Conservation (phyloP, 1,140 invertebrate species). For the Platorchestia sp. region DNA sequence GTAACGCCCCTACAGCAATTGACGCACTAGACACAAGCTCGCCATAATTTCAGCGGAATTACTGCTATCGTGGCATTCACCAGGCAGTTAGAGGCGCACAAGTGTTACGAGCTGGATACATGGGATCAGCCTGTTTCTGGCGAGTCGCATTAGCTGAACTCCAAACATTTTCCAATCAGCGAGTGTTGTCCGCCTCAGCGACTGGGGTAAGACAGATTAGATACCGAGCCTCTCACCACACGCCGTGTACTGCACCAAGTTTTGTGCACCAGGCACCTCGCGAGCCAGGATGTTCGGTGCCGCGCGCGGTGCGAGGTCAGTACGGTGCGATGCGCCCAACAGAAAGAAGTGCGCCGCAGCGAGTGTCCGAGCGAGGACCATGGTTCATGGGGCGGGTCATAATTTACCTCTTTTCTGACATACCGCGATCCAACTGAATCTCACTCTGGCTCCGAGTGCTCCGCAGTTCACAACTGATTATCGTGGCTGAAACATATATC, state of each 20-base stretch:
- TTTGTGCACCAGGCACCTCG: background rate
- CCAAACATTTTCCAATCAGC: no score
- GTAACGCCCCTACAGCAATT: no score
- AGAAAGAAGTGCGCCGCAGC: background rate
- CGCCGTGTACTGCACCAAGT: background rate
- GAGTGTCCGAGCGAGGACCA: background rate
- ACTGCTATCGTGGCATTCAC: no score
- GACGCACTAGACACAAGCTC: no score
- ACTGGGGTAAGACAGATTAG: no score
- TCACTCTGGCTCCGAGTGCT: background rate
- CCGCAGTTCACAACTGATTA: background rate
- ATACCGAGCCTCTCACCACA: background rate
- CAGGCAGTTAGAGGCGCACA: no score
- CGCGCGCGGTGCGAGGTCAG: background rate
- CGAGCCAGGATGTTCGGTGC: background rate
- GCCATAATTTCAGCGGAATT: no score
- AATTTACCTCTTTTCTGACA: background rate
- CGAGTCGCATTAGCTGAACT: no score
- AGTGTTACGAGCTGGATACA: no score
- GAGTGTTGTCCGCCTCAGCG: no score
- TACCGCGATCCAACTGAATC: background rate
- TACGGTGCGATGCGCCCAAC: background rate
- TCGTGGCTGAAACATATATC: background rate
- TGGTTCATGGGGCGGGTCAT: background rate
- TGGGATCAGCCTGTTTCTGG: no score